Evolutionary conservation across 2,113 vertebrate genomes (phyloP).

Genomic region (Phasianus colchicus): DNA sequence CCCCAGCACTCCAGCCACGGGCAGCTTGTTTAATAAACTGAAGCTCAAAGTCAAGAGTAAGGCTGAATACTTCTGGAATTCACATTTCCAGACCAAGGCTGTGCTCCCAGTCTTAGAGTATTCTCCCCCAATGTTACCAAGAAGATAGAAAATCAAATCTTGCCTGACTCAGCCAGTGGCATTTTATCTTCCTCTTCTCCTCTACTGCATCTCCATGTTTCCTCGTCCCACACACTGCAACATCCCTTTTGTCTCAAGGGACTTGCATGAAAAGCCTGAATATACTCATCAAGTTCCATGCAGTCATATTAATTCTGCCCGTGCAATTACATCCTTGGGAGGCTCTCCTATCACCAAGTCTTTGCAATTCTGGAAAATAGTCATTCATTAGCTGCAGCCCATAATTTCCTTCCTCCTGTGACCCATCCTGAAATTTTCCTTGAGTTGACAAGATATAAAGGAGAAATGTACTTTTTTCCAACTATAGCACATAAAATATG

Average conservation of each 20-base stretch:
- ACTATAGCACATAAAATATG: slow-evolving; percentile 50
- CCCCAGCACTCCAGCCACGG: neutral
- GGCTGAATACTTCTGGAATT: neutral
- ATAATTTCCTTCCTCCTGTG: slow-evolving; percentile 34
- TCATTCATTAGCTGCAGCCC: slow-evolving; percentile 55
- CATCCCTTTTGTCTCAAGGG: neutral
- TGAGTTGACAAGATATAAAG: slow-evolving; percentile 58
- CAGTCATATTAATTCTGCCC: slow-evolving; percentile 33
- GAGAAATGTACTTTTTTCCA: slow-evolving; percentile 56
- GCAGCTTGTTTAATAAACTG: neutral
- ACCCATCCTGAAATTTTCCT: slow-evolving; percentile 61
- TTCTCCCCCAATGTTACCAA: neutral
- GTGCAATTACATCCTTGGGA: slow-evolving; percentile 55
- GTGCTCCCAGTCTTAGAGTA: neutral
- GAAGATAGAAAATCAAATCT: neutral
- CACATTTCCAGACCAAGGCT: neutral
- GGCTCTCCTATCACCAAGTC: neutral
- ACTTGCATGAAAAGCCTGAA: neutral
- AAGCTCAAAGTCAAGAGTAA: neutral
- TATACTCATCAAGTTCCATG: slow-evolving; percentile 37
- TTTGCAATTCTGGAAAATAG: slow-evolving; percentile 15
- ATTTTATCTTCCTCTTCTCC: neutral
- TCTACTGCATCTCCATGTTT: neutral
- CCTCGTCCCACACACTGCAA: neutral
- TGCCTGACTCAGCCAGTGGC: neutral